These are phyloP conservation scores for Aphelinus atriplicis DNA, from an alignment of 1,140 invertebrate species.

Conservation along the genomic window DNA sequence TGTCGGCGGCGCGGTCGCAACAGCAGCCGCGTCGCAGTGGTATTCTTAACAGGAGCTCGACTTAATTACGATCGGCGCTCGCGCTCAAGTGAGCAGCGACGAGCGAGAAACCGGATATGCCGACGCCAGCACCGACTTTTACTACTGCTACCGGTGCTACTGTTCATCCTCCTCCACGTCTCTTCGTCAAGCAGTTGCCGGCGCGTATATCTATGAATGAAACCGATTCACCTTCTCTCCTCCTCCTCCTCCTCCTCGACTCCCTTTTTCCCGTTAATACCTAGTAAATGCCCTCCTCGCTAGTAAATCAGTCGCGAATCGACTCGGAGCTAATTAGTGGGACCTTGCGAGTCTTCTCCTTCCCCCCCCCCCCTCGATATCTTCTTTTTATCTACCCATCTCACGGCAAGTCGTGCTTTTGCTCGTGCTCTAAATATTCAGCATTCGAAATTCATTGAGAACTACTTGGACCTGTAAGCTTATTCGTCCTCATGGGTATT, in stretches of 20 bases:
- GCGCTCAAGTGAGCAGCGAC: constrained; percentile 11
- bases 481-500: no score
- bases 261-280: constrained; percentile 46
- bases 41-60: constrained; percentile 40
- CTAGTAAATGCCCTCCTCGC: constrained; percentile 40
- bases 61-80: constrained; percentile 26
- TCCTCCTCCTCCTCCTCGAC: constrained; percentile 27
- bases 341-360: constrained; percentile 48
- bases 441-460: no score
- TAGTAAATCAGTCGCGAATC: constrained; percentile 62
- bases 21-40: background rate
- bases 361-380: background rate
- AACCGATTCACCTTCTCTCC: constrained; percentile 57
- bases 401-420: no score
- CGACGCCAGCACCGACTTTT: no score
- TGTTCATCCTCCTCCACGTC: background rate
- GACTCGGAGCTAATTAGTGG: constrained; percentile 61
- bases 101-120: constrained; percentile 36
- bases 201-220: constrained; percentile 61
- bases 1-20: no score
- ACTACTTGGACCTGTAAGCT: no score
- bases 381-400: no score
- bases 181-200: constrained; percentile 23
- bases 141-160: no score
- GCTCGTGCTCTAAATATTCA: no score